Evolutionary conservation across 2,888 invertebrate genomes (phyloP).

Genomic region (Archips crataeganus): DNA sequence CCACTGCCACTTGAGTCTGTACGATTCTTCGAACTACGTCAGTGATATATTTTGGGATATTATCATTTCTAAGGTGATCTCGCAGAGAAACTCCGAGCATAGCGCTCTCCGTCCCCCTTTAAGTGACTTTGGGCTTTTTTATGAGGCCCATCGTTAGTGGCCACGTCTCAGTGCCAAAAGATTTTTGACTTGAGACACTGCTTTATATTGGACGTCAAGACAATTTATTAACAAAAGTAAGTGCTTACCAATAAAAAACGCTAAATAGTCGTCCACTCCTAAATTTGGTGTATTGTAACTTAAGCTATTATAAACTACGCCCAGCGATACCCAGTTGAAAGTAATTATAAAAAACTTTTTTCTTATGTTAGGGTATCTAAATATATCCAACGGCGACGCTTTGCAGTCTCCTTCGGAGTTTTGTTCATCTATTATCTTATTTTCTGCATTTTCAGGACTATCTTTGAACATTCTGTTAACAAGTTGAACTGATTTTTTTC

Average conservation of each 20-base stretch:
- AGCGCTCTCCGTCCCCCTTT: no score
- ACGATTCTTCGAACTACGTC: no score
- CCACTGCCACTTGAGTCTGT: no score
- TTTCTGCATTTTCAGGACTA: constrained; percentile 56
- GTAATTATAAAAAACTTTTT: constrained; percentile 88
- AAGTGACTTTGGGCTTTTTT: no score
- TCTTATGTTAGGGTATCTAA: constrained; percentile 88
- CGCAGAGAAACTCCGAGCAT: no score
- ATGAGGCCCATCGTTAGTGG: no score
- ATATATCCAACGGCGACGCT: constrained; percentile 87
- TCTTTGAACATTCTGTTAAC: constrained; percentile 69
- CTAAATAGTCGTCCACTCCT: constrained; percentile 89
- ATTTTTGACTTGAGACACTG: no score
- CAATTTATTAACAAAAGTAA: neutral
- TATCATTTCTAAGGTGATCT: no score
- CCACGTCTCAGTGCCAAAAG: no score
- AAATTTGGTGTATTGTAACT: constrained; percentile 89
- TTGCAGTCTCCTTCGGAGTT: constrained; percentile 80
- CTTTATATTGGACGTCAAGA: no score
- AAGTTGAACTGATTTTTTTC: constrained; percentile 72
- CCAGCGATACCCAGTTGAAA: constrained; percentile 88
- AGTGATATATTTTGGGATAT: no score
- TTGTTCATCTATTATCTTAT: constrained; percentile 75
- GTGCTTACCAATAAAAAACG: constrained; percentile 87
- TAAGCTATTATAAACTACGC: constrained; percentile 89